Conservation (phyloP, 2,797 vertebrate species). For the Serranus cabrilla region DNA sequence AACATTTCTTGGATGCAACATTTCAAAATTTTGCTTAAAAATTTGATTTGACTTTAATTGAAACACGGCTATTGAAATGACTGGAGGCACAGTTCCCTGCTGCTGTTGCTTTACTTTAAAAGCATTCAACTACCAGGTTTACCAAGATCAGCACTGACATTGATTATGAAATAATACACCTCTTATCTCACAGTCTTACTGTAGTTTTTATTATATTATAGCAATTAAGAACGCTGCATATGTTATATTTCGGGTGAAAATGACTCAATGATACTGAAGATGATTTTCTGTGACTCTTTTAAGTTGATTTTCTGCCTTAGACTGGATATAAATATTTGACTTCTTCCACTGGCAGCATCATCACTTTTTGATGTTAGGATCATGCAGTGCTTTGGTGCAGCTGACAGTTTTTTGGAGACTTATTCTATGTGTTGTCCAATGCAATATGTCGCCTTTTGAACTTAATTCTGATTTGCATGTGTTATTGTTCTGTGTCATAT, state of each 20-base stretch:
- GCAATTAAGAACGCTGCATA: background rate
- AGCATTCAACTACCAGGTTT: background rate
- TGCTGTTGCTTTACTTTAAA: no score
- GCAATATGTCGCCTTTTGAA: slow-evolving; percentile 15
- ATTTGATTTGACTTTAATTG: no score
- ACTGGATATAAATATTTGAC: slow-evolving; percentile 2
- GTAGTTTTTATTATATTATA: background rate
- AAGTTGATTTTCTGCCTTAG: background rate
- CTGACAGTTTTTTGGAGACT: background rate
- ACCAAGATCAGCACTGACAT: background rate
- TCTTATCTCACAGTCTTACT: no score
- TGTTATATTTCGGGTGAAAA: background rate
- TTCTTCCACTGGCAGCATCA: background rate
- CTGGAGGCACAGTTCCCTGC: no score
- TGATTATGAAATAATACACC: background rate
- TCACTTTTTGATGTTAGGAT: slow-evolving; percentile 2
- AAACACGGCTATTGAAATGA: no score
- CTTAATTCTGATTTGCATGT: background rate
- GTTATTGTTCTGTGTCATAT: slow-evolving; percentile 20
- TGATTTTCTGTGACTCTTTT: background rate
- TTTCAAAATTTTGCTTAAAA: no score
- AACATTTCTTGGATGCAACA: no score
- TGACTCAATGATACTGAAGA: background rate
- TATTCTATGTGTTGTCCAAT: slow-evolving; percentile 5
- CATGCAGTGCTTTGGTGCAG: slow-evolving; percentile 1